Evolutionary conservation across 1,140 invertebrate species (phyloP), one percentile per base, ranked within the genome.

Genomic region (Forficula auricularia): DNA sequence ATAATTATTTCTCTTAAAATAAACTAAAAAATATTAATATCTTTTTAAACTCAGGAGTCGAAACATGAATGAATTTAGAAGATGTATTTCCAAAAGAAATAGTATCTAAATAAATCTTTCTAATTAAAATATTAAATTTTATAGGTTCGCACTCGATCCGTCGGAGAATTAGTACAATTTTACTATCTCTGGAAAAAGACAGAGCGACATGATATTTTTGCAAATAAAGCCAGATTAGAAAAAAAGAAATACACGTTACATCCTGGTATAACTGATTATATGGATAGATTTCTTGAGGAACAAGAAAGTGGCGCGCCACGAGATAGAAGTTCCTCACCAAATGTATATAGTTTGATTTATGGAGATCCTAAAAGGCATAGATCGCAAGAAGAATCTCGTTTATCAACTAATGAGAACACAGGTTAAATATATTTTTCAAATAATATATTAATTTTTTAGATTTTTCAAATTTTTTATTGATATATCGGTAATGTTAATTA

Each of bases 171-270:
- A 36, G 89, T 97, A 30, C 88, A 96, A 57, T 97, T 97, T 67
- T 98, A 98, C 66, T 98, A 98, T 57, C 71, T 96, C 20, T 98
- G 92, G 92, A 98, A 98, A 62, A 98, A 97, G 65, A 96, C 92
- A 37, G 91, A 97, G 60, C 67, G 94, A 32, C 89, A 96, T 61
- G 94, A 97, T 65, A 78, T 82, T 3, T 89, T 87, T 67, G 82
- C 82, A 2, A 84, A 81, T 54, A 83, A 83, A 65, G 77, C 75
- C 12, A 62, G 82, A 45, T 61, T 87, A 43, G 83, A 87, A 55
- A 88, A 88, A 61, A 85, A 85, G 57, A 86, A 87, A 62, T 88
- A 87, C 60, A 73, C 77, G 8, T 58, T 89, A 38, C 82, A 88
- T 67, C 84, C 84, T 2, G 83, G 83, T 41, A 74, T 70, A 46